Percentiles rank a stretch among this genome's conserved stretches.
Evolutionary conservation across 1,140 invertebrate species (phyloP).

Genomic region (Drosophila eugracilis): DNA sequence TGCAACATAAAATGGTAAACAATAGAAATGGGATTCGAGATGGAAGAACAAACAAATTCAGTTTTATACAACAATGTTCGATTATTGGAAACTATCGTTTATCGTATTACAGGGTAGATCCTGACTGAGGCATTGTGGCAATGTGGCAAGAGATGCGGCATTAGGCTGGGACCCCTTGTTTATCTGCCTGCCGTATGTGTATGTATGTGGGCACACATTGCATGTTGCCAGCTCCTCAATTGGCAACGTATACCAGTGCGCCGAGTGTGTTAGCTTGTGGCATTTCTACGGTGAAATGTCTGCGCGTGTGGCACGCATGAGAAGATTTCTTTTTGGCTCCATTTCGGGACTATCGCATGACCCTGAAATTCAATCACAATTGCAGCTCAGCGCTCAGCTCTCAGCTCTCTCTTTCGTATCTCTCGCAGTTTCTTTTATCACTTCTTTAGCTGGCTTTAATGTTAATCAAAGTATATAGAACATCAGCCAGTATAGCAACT

Average conservation of each 20-base stretch:
- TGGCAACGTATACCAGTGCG: conserved; percentile 13
- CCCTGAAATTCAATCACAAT: conserved; percentile 40
- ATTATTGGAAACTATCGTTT: neutral
- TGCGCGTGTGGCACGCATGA: conserved; percentile 42
- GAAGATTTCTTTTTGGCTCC: conserved; percentile 45
- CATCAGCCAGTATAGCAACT: no score
- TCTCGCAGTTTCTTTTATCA: no score
- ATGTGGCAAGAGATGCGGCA: conserved; percentile 26
- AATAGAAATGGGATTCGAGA: neutral
- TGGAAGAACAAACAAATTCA: neutral
- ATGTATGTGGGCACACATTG: conserved; percentile 5
- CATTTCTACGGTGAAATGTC: conserved; percentile 43
- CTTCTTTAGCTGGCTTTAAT: no score
- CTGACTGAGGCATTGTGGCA: conserved; percentile 4
- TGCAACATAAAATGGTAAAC: neutral
- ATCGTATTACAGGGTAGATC: neutral
- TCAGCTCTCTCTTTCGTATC: conserved; percentile 1
- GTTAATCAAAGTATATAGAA: no score
- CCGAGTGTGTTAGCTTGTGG: conserved; percentile 27
- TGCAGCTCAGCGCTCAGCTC: neutral
- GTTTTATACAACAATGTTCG: no score
- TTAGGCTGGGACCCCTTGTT: conserved; percentile 33
- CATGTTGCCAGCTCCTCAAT: conserved; percentile 24
- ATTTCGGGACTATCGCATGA: conserved; percentile 35
- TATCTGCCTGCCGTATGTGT: conserved; percentile 27